Base-by-base conservation (phyloP, 2,888 invertebrate species). In the Melieria crassipennis region DNA sequence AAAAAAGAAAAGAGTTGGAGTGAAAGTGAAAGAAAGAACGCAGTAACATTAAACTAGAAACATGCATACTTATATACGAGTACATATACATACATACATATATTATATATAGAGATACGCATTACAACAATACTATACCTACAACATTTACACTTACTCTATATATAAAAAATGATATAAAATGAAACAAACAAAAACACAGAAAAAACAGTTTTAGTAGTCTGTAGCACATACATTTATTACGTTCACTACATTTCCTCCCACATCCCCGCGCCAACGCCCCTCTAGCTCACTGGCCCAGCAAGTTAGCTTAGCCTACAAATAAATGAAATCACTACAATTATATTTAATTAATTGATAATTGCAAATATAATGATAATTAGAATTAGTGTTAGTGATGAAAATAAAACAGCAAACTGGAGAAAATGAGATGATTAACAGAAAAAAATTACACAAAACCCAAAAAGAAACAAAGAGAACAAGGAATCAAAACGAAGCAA, bases 101-200 rank as follows among this genome's bases (percentile, higher is more conserved):
- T 9, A 42, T 42, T 4, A 45, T 45, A 62, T 62, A 47, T 11
- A 62, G 43, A 58, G 43, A 57, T 42, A 64, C 55, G 56, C 56
- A 30, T 30, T 30, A 30, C 30, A 30, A 30, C 30, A 30, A 30
- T 30, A 30, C 30, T 30, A 30, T 30, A 30, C 30, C 30, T 30
- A 30, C 30, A 62, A 63, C 30, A 55, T 62, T 48, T 69, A 63
- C 62, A 69, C 62, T 47, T 56, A 30, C 46, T 62, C 46, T 52
- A 52, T 61, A 46, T 16, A 63, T 62, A n/a, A 62, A 56, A 62
- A 55, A 16, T 58, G 13, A 45, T 13, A 30, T 30, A 42, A 60
- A 52, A 65, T 42, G 60, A 55, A 70, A 30, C 5, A 45, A 60
- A 60, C 65, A 63, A 63, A 13, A 63, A n/a, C 11, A 64, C 55